Conservation (phyloP, 2,888 invertebrate genomes). For the Brachyopa scutellaris region DNA sequence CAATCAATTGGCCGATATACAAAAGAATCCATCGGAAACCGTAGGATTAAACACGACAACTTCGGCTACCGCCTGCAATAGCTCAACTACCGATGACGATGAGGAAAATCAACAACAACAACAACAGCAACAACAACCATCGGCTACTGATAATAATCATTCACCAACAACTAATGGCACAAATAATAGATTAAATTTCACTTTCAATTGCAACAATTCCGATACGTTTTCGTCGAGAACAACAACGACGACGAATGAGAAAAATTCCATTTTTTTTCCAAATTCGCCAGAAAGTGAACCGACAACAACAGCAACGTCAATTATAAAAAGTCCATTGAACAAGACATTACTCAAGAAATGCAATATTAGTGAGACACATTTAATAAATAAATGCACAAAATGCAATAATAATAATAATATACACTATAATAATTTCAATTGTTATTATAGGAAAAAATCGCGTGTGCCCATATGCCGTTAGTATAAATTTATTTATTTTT, state of each 20-base stretch:
- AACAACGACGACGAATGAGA: slow-evolving; percentile 19
- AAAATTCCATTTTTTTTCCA: slow-evolving; percentile 13
- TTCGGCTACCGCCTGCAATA: slow-evolving; percentile 65
- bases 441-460: slow-evolving; percentile 81
- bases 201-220: slow-evolving; percentile 38
- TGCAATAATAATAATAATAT: slow-evolving; percentile 80
- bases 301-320: slow-evolving; percentile 73
- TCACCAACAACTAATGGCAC: slow-evolving; percentile 54
- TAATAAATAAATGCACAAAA: slow-evolving; percentile 78
- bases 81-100: slow-evolving; percentile 37
- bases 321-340: slow-evolving; percentile 77
- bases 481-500: slow-evolving; percentile 75
- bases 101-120: slow-evolving; percentile 65
- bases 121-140: slow-evolving; percentile 52
- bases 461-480: slow-evolving; percentile 82
- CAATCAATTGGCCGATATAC: slow-evolving; percentile 73
- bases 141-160: slow-evolving; percentile 34
- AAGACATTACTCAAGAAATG: slow-evolving; percentile 78
- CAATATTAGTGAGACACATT: slow-evolving; percentile 66
- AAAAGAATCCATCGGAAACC: slow-evolving; percentile 69
- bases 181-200: slow-evolving; percentile 44
- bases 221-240: slow-evolving; percentile 3
- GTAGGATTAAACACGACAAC: slow-evolving; percentile 57
- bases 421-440: slow-evolving; percentile 81
- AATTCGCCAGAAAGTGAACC: slow-evolving; percentile 42